Conservation (phyloP, 2,797 vertebrate genomes). For the Buphagus erythrorhynchus region DNA sequence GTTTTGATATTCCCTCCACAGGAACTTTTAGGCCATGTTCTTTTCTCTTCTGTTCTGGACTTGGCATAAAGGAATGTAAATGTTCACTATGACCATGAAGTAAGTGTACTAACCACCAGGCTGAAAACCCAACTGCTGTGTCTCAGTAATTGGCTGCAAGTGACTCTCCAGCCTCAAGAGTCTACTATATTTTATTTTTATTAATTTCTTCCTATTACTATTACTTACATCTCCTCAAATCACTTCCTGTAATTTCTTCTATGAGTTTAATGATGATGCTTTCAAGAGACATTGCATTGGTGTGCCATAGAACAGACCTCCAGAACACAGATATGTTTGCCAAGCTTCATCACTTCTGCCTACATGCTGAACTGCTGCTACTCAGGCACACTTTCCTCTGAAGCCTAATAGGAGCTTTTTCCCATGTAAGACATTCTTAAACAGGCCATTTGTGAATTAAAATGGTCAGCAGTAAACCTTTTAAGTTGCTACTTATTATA, state of each 20-base stretch:
- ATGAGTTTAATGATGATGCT: background rate
- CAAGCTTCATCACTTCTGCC: background rate
- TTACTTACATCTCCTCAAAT: background rate
- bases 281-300: background rate
- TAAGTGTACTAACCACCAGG: background rate
- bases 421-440: background rate
- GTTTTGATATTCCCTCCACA: background rate
- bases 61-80: background rate
- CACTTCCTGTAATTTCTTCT: background rate
- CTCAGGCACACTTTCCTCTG: background rate
- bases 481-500: background rate
- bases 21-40: background rate
- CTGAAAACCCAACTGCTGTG: background rate
- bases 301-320: background rate
- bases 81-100: background rate
- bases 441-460: conserved; percentile 10
- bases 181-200: background rate
- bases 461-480: background rate
- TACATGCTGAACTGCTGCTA: background rate
- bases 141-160: background rate
- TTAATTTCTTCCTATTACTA: background rate
- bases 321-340: background rate
- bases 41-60: background rate
- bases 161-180: background rate
- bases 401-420: background rate